Evolutionary conservation across 2,113 vertebrate genomes (phyloP).

Genomic region (Proteles cristata): DNA sequence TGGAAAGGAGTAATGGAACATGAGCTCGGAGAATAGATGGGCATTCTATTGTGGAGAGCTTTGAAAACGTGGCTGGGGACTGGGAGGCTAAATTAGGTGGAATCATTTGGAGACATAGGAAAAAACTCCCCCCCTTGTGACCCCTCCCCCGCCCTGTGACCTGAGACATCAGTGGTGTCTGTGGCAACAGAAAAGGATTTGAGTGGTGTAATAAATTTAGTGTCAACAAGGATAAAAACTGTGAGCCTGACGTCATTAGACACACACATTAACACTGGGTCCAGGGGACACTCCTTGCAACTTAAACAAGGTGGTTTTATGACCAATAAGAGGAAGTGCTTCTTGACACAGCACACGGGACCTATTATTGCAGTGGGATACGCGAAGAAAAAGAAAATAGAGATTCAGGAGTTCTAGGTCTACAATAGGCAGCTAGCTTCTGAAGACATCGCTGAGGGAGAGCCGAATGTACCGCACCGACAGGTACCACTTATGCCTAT

Average conservation of each 20-base stretch:
- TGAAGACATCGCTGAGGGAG: background rate
- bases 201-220: background rate
- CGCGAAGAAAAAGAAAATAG: background rate
- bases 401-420: background rate
- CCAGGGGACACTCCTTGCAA: background rate
- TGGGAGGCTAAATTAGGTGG: background rate
- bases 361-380: background rate
- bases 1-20: background rate
- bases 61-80: background rate
- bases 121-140: background rate
- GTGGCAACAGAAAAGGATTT: conserved; percentile 4
- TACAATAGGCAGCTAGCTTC: background rate
- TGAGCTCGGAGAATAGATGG: conserved; percentile 10
- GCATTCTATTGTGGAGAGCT: background rate
- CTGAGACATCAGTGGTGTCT: background rate
- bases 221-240: conserved; percentile 16
- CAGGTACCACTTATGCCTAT: background rate
- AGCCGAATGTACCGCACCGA: background rate
- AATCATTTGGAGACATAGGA: background rate
- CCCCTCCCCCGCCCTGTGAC: background rate
- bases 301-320: conserved; percentile 33
- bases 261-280: background rate
- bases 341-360: background rate
- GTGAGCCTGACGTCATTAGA: background rate
- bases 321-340: background rate